These are phyloP conservation scores for Mythimna lalbum DNA, from an alignment of 2,888 invertebrate genomes.

Conservation along the genomic window DNA sequence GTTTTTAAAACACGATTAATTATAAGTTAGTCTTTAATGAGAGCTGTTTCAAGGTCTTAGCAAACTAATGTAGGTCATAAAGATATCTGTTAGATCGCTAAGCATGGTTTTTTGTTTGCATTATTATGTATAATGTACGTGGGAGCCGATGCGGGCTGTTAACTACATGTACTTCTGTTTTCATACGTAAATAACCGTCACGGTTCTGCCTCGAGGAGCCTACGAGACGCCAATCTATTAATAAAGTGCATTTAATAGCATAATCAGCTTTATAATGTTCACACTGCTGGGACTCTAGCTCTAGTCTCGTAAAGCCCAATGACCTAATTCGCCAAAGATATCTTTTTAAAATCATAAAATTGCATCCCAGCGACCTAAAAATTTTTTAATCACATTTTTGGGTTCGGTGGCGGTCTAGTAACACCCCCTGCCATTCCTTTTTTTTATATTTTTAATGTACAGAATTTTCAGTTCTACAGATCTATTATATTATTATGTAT, in stretches of 20 bases:
- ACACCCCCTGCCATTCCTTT: no score
- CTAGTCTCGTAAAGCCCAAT: no score
- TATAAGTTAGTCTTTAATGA: slow-evolving; percentile 51
- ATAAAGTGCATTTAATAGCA: slow-evolving; percentile 11
- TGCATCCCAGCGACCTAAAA: no score
- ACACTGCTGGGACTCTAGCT: no score
- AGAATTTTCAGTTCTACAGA: no score
- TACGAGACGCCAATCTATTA: slow-evolving; percentile 11
- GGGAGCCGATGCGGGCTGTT: slow-evolving; percentile 69
- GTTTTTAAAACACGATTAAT: slow-evolving; percentile 47
- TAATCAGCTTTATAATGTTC: no score
- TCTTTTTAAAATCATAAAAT: no score
- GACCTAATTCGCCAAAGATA: no score
- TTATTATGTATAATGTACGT: slow-evolving; percentile 67
- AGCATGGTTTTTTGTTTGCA: slow-evolving; percentile 72
- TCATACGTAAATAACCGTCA: slow-evolving; percentile 47
- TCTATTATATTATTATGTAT: no score
- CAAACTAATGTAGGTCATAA: slow-evolving; percentile 74
- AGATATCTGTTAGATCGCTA: slow-evolving; percentile 63
- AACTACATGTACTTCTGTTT: slow-evolving; percentile 48
- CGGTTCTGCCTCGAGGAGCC: slow-evolving; percentile 22
- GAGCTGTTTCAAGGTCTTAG: slow-evolving; percentile 68
- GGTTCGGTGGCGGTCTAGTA: no score
- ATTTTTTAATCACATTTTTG: no score
- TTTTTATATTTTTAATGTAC: no score